Conservation (phyloP, 2,113 vertebrate genomes). For the Leucoraja erinaceus region DNA sequence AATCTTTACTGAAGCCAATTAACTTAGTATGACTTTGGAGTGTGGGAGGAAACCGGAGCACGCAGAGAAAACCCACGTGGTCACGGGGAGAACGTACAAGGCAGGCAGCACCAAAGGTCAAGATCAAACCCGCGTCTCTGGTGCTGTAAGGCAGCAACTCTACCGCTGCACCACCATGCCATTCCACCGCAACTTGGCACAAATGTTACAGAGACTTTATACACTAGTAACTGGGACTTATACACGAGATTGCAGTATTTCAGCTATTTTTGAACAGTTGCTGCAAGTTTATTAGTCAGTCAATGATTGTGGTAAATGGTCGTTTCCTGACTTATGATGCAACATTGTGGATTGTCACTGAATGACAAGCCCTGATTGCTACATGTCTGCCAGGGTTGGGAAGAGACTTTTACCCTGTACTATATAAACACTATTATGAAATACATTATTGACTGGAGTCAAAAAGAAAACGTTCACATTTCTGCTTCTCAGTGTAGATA, state of each 20-base stretch:
- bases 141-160: too few species aligned
- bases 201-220: too few species aligned
- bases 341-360: neutral
- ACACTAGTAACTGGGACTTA: neutral
- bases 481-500: neutral
- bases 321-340: neutral
- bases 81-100: too few species aligned
- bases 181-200: too few species aligned
- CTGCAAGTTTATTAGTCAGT: neutral
- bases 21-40: too few species aligned
- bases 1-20: too few species aligned
- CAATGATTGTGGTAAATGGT: neutral
- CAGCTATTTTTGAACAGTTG: neutral
- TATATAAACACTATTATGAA: neutral
- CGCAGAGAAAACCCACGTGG: too few species aligned
- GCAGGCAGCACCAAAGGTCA: too few species aligned
- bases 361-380: neutral
- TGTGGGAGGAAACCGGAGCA: too few species aligned
- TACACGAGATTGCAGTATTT: neutral
- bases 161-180: too few species aligned
- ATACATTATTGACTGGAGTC: neutral
- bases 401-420: neutral
- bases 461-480: neutral
- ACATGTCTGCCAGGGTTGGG: neutral
- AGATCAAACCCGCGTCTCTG: too few species aligned